These are phyloP conservation scores for Danio rerio DNA, from an alignment of 2,113 vertebrate species.

Conservation along the genomic window DNA sequence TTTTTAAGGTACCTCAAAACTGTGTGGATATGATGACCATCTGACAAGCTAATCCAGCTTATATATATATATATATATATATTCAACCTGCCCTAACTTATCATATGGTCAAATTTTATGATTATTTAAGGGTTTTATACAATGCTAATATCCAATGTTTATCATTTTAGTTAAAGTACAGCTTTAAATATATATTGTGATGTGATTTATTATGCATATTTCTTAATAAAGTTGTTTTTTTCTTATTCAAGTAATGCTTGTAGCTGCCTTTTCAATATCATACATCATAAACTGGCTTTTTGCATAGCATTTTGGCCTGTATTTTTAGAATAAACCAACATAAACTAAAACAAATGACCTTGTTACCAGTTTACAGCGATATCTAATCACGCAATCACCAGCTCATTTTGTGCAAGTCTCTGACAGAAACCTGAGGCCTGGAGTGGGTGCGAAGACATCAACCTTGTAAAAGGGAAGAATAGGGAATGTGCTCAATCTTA, in stretches of 20 bases:
- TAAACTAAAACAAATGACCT: neutral
- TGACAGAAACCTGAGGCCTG: neutral
- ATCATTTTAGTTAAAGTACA: neutral
- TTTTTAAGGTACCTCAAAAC: too few relatives aligned
- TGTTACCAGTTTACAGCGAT: neutral
- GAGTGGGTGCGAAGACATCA: conserved; percentile 44
- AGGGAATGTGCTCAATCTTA: conserved; percentile 61
- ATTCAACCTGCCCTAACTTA: too few relatives aligned
- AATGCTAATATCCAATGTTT: too few relatives aligned
- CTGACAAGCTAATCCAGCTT: too few relatives aligned
- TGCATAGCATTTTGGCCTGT: neutral
- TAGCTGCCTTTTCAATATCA: neutral
- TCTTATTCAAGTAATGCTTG: neutral
- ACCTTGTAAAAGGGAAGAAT: conserved; percentile 57
- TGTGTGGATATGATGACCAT: too few relatives aligned
- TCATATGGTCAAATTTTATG: too few relatives aligned
- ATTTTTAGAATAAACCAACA: neutral
- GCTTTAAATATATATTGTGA: neutral
- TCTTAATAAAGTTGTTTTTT: neutral
- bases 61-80: too few relatives aligned
- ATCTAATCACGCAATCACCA: conserved; percentile 8
- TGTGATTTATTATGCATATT: too few relatives aligned
- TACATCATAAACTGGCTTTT: neutral
- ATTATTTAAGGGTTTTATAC: too few relatives aligned
- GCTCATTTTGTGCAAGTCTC: neutral